Conservation (phyloP, 1,140 invertebrate species). For the Brachionus angularis region DNA sequence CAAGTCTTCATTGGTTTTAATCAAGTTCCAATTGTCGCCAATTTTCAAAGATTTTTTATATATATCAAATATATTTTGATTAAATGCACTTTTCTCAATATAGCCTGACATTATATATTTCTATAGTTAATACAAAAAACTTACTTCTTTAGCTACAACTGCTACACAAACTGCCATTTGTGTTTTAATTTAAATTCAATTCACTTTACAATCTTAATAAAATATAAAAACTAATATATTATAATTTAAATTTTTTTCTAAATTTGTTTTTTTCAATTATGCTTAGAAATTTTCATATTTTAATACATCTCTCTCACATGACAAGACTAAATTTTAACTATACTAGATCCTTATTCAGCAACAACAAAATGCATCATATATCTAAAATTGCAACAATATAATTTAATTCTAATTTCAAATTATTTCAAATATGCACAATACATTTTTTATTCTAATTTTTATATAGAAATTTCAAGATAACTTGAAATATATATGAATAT, state of each 20-base stretch:
- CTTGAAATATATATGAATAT: too few relatives aligned
- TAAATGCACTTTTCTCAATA: constrained; percentile 24
- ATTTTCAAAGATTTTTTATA: constrained; percentile 8
- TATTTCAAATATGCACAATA: too few relatives aligned
- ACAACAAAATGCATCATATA: too few relatives aligned
- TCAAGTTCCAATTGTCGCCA: constrained; percentile 11
- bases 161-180: constrained; percentile 41
- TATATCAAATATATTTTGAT: constrained; percentile 13
- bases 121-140: not conserved
- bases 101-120: not conserved
- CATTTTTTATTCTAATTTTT: too few relatives aligned
- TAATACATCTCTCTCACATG: too few relatives aligned
- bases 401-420: too few relatives aligned
- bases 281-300: too few relatives aligned
- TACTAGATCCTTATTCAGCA: too few relatives aligned
- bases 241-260: not conserved
- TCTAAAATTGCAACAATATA: too few relatives aligned
- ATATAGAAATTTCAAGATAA: too few relatives aligned
- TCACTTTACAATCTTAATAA: too few relatives aligned
- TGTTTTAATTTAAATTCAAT: not conserved
- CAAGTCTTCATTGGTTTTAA: not conserved
- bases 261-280: not conserved
- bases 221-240: not conserved
- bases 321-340: too few relatives aligned
- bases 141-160: constrained; percentile 44